Evolutionary conservation across 2,888 invertebrate genomes (phyloP).

Genomic region (Morpho achilles): DNA sequence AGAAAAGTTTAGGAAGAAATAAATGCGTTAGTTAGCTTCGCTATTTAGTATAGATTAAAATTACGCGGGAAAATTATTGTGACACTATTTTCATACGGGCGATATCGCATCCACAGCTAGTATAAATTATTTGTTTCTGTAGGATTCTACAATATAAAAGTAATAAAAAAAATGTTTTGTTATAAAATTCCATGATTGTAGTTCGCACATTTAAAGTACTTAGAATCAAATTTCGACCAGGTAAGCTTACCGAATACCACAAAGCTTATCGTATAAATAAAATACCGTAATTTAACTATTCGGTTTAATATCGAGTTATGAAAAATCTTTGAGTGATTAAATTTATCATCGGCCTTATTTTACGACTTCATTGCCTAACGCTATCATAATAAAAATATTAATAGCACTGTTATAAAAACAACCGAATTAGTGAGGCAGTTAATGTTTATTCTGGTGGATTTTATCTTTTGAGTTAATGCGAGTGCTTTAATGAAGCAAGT

Average conservation of each 20-base stretch:
- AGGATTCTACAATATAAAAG: not conserved
- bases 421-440: conserved; percentile 12
- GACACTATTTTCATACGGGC: too few relatives aligned
- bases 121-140: not conserved
- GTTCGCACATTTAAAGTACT: not conserved
- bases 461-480: conserved; percentile 4
- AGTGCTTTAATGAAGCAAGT: not conserved
- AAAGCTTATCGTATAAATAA: too few relatives aligned
- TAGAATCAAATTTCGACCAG: too few relatives aligned
- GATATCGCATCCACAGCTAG: not conserved
- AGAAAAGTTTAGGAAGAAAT: too few relatives aligned
- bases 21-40: too few relatives aligned
- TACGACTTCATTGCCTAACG: conserved; percentile 32
- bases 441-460: conserved; percentile 10
- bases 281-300: too few relatives aligned
- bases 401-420: conserved; percentile 17
- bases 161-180: not conserved
- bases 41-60: too few relatives aligned
- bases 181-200: not conserved
- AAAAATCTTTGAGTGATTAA: conserved; percentile 14
- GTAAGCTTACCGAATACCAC: too few relatives aligned
- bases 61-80: too few relatives aligned
- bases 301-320: not conserved
- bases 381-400: conserved; percentile 29
- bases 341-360: conserved; percentile 21